phyloP scores from a whole-genome alignment of 2,888 invertebrate species.

The Andrena chrysosceles region DNA sequence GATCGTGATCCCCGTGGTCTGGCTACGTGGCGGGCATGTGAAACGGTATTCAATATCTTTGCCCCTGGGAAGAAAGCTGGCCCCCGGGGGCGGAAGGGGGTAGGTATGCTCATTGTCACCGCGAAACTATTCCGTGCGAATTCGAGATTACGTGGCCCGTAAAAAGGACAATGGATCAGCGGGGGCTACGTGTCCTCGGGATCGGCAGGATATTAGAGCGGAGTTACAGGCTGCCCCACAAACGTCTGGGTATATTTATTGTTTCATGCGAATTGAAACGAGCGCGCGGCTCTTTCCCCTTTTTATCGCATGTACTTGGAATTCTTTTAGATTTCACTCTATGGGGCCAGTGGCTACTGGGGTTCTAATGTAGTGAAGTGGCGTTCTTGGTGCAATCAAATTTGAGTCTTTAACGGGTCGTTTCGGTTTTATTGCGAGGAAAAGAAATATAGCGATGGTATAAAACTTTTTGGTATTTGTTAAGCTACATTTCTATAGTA shows the following conservation, averaged over 20 bases:
- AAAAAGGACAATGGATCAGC: conserved; percentile 66
- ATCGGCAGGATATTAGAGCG: conserved; percentile 57
- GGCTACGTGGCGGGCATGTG: conserved; percentile 82
- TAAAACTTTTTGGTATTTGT: too few species aligned
- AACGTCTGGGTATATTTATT: neutral
- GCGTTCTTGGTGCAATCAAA: too few species aligned
- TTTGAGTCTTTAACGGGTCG: too few species aligned
- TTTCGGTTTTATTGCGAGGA: too few species aligned
- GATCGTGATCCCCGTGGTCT: conserved; percentile 64
- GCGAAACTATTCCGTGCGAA: conserved; percentile 78
- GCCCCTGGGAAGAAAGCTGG: conserved; percentile 54
- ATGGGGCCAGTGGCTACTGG: too few species aligned
- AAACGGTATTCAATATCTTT: conserved; percentile 83
- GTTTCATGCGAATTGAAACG: too few species aligned
- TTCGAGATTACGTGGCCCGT: conserved; percentile 75
- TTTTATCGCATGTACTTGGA: too few species aligned
- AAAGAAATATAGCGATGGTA: too few species aligned
- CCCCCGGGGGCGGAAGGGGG: conserved; percentile 5
- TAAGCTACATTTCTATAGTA: too few species aligned
- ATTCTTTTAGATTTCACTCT: too few species aligned
- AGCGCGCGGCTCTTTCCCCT: too few species aligned
- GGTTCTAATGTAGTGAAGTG: too few species aligned
- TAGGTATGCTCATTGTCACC: conserved; percentile 80
- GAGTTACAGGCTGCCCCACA: conserved; percentile 2
- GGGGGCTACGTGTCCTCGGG: conserved; percentile 42